A percentile compares a stretch with the other conserved stretches of the same genome.
Conservation (phyloP, 2,888 invertebrate genomes). For the Plagodis dolabraria region DNA sequence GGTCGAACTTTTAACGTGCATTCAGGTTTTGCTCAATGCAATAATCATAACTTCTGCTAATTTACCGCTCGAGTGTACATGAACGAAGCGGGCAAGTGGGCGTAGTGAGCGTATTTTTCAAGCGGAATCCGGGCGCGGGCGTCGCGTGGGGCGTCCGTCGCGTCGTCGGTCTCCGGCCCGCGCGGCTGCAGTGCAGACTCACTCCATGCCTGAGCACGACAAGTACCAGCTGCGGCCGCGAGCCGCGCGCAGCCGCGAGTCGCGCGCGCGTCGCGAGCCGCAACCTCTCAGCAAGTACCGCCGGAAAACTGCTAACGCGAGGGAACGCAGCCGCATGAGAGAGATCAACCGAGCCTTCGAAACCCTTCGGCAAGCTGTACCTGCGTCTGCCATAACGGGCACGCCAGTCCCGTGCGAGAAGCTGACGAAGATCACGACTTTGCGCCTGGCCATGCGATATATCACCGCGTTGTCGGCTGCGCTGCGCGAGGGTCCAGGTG, state of each 20-base stretch:
- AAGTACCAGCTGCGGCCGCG: slow-evolving; percentile 83
- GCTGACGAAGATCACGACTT: slow-evolving; percentile 94
- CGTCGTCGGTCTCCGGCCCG: slow-evolving; percentile 5
- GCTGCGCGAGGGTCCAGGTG: slow-evolving; percentile 71
- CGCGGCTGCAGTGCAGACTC: slow-evolving; percentile 42
- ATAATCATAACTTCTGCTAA: slow-evolving; percentile 28
- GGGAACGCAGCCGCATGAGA: slow-evolving; percentile 94
- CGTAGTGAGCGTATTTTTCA: slow-evolving; percentile 77
- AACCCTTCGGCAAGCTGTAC: slow-evolving; percentile 90
- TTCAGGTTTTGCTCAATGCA: slow-evolving; percentile 15
- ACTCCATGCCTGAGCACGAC: slow-evolving; percentile 83
- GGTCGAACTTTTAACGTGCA: slow-evolving; percentile 17
- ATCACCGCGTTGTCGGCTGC: slow-evolving; percentile 90
- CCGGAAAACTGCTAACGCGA: slow-evolving; percentile 94
- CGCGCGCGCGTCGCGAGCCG: slow-evolving; percentile 86
- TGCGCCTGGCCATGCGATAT: slow-evolving; percentile 94
- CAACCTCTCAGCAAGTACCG: slow-evolving; percentile 94
- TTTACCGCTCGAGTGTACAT: slow-evolving; percentile 63
- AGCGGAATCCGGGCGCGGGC: slow-evolving; percentile 66
- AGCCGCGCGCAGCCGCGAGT: slow-evolving; percentile 77
- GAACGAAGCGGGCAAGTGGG: slow-evolving; percentile 77
- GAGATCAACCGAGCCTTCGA: slow-evolving; percentile 97
- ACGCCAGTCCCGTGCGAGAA: slow-evolving; percentile 88
- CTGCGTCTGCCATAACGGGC: slow-evolving; percentile 84
- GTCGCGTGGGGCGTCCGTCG: slow-evolving; percentile 55